Conservation (phyloP, 2,888 invertebrate species). For the Tetranychus piercei region DNA sequence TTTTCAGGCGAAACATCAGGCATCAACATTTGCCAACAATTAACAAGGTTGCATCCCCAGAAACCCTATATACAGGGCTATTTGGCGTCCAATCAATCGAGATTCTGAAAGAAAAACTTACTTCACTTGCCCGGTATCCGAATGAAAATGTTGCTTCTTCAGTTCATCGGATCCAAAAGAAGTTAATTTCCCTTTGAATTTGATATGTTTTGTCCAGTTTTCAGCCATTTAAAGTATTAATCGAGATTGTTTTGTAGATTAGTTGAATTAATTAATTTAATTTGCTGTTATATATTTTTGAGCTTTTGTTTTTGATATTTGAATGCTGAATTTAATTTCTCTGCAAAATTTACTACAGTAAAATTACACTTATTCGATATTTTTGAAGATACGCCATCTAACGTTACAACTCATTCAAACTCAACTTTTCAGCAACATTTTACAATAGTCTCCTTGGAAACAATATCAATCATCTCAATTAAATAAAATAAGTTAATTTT, state of each 20-base stretch:
- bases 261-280: not conserved
- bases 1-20: constrained; percentile 34
- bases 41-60: constrained; percentile 40
- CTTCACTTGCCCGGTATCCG: constrained; percentile 10
- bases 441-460: too few relatives aligned
- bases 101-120: constrained; percentile 18
- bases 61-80: constrained; percentile 36
- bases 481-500: too few relatives aligned
- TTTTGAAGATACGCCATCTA: too few relatives aligned
- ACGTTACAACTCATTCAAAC: too few relatives aligned
- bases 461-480: too few relatives aligned
- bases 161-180: constrained; percentile 20
- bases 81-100: constrained; percentile 26
- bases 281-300: not conserved
- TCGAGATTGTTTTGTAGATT: not conserved
- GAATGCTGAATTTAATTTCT: too few relatives aligned
- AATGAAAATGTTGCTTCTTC: constrained; percentile 24
- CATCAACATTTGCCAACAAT: constrained; percentile 36
- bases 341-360: too few relatives aligned
- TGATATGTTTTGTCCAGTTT: not conserved
- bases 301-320: not conserved
- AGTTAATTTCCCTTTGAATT: not conserved
- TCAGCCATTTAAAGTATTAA: not conserved
- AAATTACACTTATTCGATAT: too few relatives aligned
- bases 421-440: too few relatives aligned